These are phyloP conservation scores for Vulpes lagopus DNA, from an alignment of 2,113 vertebrate species.

Conservation along the genomic window DNA sequence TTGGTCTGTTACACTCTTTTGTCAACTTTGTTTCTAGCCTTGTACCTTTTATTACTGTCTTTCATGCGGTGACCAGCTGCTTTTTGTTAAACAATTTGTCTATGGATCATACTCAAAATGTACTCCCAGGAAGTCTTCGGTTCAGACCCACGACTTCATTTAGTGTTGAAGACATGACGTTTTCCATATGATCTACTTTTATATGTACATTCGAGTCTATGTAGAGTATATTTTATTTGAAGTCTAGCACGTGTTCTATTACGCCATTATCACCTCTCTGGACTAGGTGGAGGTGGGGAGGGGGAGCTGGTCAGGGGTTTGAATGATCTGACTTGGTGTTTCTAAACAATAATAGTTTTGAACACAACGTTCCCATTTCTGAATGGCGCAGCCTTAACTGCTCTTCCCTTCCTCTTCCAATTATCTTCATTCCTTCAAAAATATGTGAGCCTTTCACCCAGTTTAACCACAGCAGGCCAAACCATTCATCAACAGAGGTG, in stretches of 20 bases:
- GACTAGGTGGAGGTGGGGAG: not conserved
- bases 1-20: constrained; percentile 46
- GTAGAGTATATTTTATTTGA: not conserved
- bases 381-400: not conserved
- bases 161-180: not conserved
- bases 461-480: not conserved
- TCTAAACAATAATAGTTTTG: not conserved
- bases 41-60: constrained; percentile 19
- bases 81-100: not conserved
- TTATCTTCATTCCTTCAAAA: not conserved
- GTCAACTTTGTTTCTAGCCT: constrained; percentile 53
- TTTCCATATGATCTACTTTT: not conserved
- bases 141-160: not conserved
- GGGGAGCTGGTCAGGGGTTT: not conserved
- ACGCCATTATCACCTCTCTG: not conserved
- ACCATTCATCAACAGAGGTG: not conserved
- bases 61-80: not conserved
- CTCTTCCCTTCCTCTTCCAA: not conserved
- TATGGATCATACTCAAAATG: not conserved
- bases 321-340: not conserved
- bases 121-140: not conserved
- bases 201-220: not conserved
- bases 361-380: not conserved
- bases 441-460: not conserved
- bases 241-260: not conserved